A percentile compares a stretch with the other conserved stretches of the same genome.
Conservation (phyloP, 2,797 vertebrate species). For the Diceros bicornis region DNA sequence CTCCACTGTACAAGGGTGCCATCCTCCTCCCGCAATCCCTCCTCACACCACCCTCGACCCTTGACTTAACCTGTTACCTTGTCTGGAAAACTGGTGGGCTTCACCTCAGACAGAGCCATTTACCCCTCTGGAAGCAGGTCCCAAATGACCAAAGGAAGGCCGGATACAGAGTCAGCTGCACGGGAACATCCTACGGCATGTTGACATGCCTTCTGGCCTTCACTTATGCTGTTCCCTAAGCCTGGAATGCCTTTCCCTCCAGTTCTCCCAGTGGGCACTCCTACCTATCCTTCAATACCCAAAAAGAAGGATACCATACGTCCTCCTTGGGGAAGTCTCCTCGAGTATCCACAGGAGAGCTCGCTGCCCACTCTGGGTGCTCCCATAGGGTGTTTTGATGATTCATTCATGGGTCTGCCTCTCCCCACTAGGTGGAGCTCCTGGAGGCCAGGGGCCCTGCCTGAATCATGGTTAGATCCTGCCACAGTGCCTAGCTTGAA, state of each 20-base stretch:
- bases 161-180: neutral
- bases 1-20: neutral
- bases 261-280: neutral
- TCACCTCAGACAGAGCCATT: neutral
- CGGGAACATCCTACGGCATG: too few species aligned
- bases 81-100: neutral
- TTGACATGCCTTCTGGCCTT: neutral
- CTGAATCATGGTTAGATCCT: conserved; percentile 20
- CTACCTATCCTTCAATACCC: neutral
- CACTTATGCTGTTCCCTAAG: neutral
- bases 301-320: neutral
- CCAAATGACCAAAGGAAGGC: neutral
- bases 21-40: neutral
- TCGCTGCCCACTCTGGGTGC: rapidly evolving
- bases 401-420: neutral
- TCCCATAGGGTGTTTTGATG: neutral
- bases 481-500: conserved; percentile 21
- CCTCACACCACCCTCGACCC: neutral
- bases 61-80: neutral
- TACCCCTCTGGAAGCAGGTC: neutral
- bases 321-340: neutral
- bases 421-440: neutral
- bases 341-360: neutral
- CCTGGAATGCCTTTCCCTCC: neutral
- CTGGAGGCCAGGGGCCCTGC: neutral